These are phyloP conservation scores for Felis catus DNA, from an alignment of 2,113 vertebrate genomes.

Conservation along the genomic window F.catus_Fca126_mat1.0 CM031426.1:34183501-34184000, in stretches of 20 bases:
- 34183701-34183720: not conserved
- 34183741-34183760: not conserved
- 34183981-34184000: not conserved
- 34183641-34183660: not conserved
- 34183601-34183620: not conserved
- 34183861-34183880: not conserved
- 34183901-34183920: not conserved
- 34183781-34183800: not conserved
- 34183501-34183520: not conserved
- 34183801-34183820: not conserved
- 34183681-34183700: not conserved
- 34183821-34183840: not conserved
- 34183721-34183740: not conserved
- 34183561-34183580: constrained; percentile 3
- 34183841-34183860: not conserved
- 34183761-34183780: not conserved
- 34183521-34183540: not conserved
- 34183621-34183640: not conserved
- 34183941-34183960: not conserved
- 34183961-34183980: not conserved
- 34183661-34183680: not conserved
- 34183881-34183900: not conserved
- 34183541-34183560: not conserved
- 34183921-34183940: not conserved
- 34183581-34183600: not conserved